A percentile compares a stretch with the other conserved stretches of the same genome.
Evolutionary conservation across 23 tunicate species (phyloP).

Genomic region (Oikopleura dioica): DNA sequence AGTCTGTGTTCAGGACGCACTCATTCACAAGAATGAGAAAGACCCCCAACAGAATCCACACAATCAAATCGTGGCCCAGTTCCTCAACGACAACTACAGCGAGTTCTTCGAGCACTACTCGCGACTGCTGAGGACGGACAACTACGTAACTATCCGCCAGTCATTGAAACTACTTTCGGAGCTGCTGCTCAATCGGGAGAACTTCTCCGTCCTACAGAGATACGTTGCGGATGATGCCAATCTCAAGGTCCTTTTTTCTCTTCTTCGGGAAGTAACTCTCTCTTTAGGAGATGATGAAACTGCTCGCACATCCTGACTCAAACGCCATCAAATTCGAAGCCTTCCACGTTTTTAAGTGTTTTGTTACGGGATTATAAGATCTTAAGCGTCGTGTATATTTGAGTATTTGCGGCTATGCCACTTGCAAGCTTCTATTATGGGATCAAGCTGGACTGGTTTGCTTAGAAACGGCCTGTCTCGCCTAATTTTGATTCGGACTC

Average conservation of each 20-base stretch:
- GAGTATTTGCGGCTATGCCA: too few relatives aligned
- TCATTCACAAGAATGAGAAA: too few relatives aligned
- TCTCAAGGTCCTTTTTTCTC: constrained; percentile 55
- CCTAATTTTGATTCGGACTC: too few relatives aligned
- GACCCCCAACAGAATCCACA: too few relatives aligned
- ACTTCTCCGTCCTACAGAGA: constrained; percentile 65
- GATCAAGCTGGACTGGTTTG: too few relatives aligned
- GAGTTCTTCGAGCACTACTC: constrained; percentile 43
- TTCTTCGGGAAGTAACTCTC: background rate
- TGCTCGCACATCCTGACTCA: constrained; percentile 46
- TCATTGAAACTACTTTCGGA: constrained; percentile 85
- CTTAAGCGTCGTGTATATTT: too few relatives aligned
- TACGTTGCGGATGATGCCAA: constrained; percentile 72
- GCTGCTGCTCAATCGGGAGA: constrained; percentile 67
- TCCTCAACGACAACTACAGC: constrained; percentile 35
- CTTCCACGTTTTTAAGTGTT: constrained; percentile 67
- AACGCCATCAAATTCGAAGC: constrained; percentile 88
- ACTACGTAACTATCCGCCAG: constrained; percentile 73
- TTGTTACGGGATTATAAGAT: background rate
- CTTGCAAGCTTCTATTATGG: too few relatives aligned
- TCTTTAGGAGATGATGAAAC: constrained; percentile 42
- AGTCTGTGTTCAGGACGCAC: too few relatives aligned
- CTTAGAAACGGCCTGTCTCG: too few relatives aligned
- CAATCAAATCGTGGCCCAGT: constrained; percentile 25
- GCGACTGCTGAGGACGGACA: constrained; percentile 42